Conservation (phyloP, 2,888 invertebrate genomes). For the Heliconius charithonia region DNA sequence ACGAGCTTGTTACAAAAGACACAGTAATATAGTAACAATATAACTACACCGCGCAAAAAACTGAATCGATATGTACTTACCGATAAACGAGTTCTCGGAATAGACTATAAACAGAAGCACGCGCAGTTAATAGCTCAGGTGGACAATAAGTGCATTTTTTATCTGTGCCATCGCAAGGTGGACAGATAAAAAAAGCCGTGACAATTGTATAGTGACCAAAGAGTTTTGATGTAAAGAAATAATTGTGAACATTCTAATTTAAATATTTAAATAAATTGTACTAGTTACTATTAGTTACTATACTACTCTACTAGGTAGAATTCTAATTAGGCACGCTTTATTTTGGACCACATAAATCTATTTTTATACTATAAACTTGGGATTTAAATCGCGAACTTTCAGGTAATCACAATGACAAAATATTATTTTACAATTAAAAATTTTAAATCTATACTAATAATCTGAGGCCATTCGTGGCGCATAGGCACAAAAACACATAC, state of each 20-base stretch:
- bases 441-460: too few species aligned
- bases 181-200: conserved; percentile 42
- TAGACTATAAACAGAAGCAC: conserved; percentile 60
- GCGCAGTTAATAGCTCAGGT: conserved; percentile 63
- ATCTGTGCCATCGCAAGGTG: conserved; percentile 58
- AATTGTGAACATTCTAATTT: not conserved
- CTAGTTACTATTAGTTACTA: too few species aligned
- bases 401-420: too few species aligned
- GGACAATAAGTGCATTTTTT: conserved; percentile 59
- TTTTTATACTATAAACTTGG: not conserved
- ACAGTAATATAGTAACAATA: conserved; percentile 45
- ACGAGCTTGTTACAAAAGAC: conserved; percentile 43
- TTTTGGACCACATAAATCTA: not conserved
- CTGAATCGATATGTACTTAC: conserved; percentile 49
- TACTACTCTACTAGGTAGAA: too few species aligned
- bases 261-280: not conserved
- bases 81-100: conserved; percentile 54
- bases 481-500: too few species aligned
- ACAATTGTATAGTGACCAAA: conserved; percentile 39
- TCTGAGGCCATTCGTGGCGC: too few species aligned
- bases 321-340: not conserved
- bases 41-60: conserved; percentile 43
- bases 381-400: too few species aligned
- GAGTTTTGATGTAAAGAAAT: conserved; percentile 29
- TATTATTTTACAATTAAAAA: too few species aligned